phyloP scores from a whole-genome alignment of 2,888 invertebrate genomes.

The Ametastegia equiseti region DNA sequence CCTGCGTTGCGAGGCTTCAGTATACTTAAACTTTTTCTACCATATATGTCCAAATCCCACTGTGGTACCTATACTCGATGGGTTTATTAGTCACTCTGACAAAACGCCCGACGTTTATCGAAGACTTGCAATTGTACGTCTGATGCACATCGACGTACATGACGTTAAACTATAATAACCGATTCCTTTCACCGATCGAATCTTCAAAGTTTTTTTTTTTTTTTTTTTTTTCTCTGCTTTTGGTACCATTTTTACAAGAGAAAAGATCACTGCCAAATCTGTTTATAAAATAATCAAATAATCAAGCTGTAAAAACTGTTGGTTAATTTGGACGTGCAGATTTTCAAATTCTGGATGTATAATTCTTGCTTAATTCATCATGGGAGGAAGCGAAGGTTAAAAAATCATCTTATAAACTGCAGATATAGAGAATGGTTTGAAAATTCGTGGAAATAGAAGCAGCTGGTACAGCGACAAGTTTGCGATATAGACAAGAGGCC shows the following conservation, averaged over 20 bases:
- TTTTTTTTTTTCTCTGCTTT: too few relatives aligned
- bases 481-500: conserved; percentile 19
- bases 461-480: conserved; percentile 3
- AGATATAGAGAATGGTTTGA: not conserved
- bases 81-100: not conserved
- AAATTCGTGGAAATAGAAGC: not conserved
- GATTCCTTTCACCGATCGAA: not conserved
- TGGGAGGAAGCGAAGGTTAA: not conserved
- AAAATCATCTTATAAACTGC: not conserved
- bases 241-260: not conserved
- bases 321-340: not conserved
- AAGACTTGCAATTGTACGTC: not conserved
- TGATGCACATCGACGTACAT: not conserved
- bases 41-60: not conserved
- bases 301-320: not conserved
- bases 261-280: not conserved
- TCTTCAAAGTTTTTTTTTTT: not conserved
- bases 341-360: not conserved
- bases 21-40: conserved; percentile 9
- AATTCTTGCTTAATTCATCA: not conserved
- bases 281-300: not conserved
- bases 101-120: not conserved
- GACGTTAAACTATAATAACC: not conserved
- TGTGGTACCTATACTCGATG: too few relatives aligned
- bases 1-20: not conserved